These are phyloP conservation scores for Mamestra brassicae DNA, from an alignment of 2,888 invertebrate genomes.

Conservation along the genomic window DNA sequence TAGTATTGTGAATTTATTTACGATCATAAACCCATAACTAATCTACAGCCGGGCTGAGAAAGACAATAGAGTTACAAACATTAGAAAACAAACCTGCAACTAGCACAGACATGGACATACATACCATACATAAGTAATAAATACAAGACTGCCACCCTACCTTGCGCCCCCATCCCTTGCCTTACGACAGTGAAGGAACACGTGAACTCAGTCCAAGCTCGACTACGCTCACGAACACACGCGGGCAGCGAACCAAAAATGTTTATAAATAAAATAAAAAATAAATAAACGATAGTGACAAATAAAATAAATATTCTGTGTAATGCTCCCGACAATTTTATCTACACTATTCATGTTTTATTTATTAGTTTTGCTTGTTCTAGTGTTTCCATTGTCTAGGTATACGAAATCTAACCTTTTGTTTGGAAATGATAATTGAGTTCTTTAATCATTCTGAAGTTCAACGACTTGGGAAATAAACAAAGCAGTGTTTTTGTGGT, in stretches of 20 bases:
- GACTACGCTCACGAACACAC: slow-evolving; percentile 67
- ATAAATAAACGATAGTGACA: slow-evolving; percentile 5
- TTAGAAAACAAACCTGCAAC: not conserved
- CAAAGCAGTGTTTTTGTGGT: slow-evolving; percentile 22
- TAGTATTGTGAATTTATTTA: not conserved
- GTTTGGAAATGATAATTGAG: slow-evolving; percentile 57
- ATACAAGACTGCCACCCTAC: slow-evolving; percentile 50
- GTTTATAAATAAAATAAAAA: slow-evolving; percentile 14
- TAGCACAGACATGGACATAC: not conserved
- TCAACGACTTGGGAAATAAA: slow-evolving; percentile 11
- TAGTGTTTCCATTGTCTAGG: slow-evolving; percentile 85
- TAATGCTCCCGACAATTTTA: slow-evolving; percentile 78
- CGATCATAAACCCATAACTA: not conserved
- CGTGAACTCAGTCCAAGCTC: slow-evolving; percentile 72
- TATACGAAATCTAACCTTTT: slow-evolving; percentile 74
- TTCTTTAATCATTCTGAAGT: slow-evolving; percentile 32
- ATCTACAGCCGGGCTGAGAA: not conserved
- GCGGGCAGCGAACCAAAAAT: slow-evolving; percentile 28
- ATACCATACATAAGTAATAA: slow-evolving; percentile 18
- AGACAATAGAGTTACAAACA: slow-evolving; percentile 13
- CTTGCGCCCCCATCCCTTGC: slow-evolving; percentile 50
- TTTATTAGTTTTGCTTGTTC: slow-evolving; percentile 80
- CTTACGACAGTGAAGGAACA: slow-evolving; percentile 41
- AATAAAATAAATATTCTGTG: slow-evolving; percentile 16
- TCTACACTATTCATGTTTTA: slow-evolving; percentile 84